A percentile compares a stretch with the other conserved stretches of the same genome.
Evolutionary conservation across 2,113 vertebrate genomes (phyloP).

Genomic region (Nothocercus nigrocapillus): DNA sequence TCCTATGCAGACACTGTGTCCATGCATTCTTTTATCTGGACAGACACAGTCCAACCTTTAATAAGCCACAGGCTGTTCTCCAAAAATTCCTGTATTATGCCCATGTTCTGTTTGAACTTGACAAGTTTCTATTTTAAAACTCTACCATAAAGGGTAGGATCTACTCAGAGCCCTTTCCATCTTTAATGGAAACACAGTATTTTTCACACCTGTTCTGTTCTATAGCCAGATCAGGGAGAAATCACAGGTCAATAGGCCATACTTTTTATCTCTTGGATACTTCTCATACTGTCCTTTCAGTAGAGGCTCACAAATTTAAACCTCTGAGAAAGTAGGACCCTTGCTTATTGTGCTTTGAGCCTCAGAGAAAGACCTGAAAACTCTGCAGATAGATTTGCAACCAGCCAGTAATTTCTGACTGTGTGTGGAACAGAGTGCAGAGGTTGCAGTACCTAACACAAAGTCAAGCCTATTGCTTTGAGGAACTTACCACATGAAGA

Average conservation of each 20-base stretch:
- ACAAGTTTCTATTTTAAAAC: background rate
- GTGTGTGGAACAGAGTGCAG: background rate
- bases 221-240: background rate
- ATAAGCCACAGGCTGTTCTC: background rate
- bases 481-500: background rate
- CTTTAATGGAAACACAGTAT: background rate
- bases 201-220: background rate
- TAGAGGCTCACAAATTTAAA: background rate
- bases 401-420: background rate
- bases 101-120: background rate
- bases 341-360: background rate
- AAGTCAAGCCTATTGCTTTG: background rate
- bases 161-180: background rate
- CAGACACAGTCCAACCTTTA: background rate
- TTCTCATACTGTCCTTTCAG: background rate
- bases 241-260: background rate
- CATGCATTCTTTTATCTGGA: background rate
- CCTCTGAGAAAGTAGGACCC: background rate
- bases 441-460: background rate
- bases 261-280: background rate
- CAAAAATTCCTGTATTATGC: background rate
- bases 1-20: rapidly evolving
- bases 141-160: background rate
- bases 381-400: background rate
- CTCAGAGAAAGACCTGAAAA: background rate